These are phyloP conservation scores for Saimiri boliviensis DNA, from an alignment of 2,113 vertebrate species.

Conservation along the genomic window DNA sequence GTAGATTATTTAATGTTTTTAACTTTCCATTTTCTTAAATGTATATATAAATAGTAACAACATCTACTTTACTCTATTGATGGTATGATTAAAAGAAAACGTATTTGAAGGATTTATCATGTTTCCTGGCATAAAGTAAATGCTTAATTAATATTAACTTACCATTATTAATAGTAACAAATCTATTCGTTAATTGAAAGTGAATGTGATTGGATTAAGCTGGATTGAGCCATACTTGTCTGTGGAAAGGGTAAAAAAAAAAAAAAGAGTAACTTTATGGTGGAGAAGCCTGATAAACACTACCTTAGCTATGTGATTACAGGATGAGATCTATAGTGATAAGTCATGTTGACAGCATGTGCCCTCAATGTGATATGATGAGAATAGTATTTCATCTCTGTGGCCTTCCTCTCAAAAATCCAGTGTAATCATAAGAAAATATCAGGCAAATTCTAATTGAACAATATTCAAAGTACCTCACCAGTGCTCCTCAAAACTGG, in stretches of 20 bases:
- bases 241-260: not conserved
- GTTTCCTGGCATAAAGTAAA: not conserved
- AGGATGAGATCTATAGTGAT: not conserved
- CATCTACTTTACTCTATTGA: not conserved
- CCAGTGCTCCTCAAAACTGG: not conserved
- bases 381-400: not conserved
- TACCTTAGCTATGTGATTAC: not conserved
- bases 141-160: not conserved
- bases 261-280: not conserved
- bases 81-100: not conserved
- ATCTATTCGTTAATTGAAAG: not conserved
- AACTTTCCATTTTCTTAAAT: not conserved
- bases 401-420: not conserved
- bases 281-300: not conserved
- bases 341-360: not conserved
- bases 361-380: not conserved
- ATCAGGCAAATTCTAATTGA: not conserved
- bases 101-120: not conserved
- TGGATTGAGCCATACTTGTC: not conserved
- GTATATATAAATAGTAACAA: not conserved
- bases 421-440: not conserved
- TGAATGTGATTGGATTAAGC: not conserved
- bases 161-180: not conserved
- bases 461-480: not conserved
- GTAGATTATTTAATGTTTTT: not conserved